phyloP scores from a whole-genome alignment of 2,797 vertebrate species.

The Ispidina picta region DNA sequence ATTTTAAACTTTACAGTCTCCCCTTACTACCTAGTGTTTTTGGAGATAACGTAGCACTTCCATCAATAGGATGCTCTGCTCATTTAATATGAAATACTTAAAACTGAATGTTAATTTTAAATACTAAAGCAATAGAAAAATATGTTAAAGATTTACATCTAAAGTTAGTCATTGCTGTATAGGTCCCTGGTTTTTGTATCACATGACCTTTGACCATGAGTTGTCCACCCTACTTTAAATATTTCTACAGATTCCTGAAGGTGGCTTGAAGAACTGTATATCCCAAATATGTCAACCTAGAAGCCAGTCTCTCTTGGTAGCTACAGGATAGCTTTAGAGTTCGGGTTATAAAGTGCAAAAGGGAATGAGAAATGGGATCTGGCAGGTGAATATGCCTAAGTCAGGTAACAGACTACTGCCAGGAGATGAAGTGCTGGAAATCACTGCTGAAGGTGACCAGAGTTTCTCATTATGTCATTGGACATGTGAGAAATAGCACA shows the following conservation, averaged over 20 bases:
- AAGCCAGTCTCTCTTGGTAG: constrained; percentile 52
- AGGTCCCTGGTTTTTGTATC: constrained; percentile 37
- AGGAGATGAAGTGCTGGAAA: constrained; percentile 65
- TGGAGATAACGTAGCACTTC: constrained; percentile 32
- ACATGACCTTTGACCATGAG: constrained; percentile 6
- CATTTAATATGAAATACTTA: constrained; percentile 24
- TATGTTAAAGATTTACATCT: neutral
- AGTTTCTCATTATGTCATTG: constrained; percentile 32
- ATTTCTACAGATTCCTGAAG: constrained; percentile 61
- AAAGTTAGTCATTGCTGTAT: neutral
- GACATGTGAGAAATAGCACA: constrained; percentile 58
- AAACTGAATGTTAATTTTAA: constrained; percentile 44
- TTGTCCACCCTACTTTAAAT: constrained; percentile 39
- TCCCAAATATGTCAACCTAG: constrained; percentile 50
- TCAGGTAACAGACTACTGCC: constrained; percentile 57
- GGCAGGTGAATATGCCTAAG: constrained; percentile 40
- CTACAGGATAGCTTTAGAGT: constrained; percentile 55
- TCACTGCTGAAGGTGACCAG: constrained; percentile 60
- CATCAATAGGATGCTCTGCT: constrained; percentile 25
- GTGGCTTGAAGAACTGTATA: constrained; percentile 54
- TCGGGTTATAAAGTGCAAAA: constrained; percentile 62
- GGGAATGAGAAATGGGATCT: constrained; percentile 61
- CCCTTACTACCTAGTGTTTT: constrained; percentile 6
- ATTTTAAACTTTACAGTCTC: constrained; percentile 25
- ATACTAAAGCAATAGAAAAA: constrained; percentile 45